Evolutionary conservation across 2,113 vertebrate species (phyloP), one percentile per base, ranked within the genome.

Genomic region (Poeciliopsis turrubarensis): DNA sequence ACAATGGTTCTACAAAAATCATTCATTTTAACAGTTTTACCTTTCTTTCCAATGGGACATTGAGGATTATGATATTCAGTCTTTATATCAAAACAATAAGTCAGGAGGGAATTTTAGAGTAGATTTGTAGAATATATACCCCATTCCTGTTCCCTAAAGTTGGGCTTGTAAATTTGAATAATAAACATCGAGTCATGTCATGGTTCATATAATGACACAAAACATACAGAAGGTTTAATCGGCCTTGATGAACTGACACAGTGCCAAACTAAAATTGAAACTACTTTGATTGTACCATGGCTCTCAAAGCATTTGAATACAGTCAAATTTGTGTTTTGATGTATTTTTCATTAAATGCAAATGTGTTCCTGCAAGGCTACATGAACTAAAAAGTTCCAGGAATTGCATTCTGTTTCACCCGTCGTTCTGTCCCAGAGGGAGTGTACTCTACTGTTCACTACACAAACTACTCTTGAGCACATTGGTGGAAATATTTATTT

Each of bases 401-500:
- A 78, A 39, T 67, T 60, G 73, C 69, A 63, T 89, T 73, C 64
- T 66, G 17, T 68, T 89, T 85, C 79, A 82, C 69, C 77, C 85
- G 65, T 39, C 17, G 57, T 44, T 51, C 66, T 63, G 62, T 85
- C 88, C 83, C 86, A 32, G 60, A 75, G 83, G 86, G 83, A 92
- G 85, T 75, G 75, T 87, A 72, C 62, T 82, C 66, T 31, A 29
- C 73, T 79, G 87, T 88, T 86, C 84, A 86, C 82, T 57, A 84
- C 87, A 89, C 87, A 91, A 90, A 89, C 75, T 62, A 47, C 68
- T 73, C 71, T 73, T 84, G 87, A 84, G 63, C 80, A 82, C 39
- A 61, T 73, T 85, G 83, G 85, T 89, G 86, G 75, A 83, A 91
- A 78, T 29, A 71, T 90, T 73, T 65, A 77, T 90, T 89, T 89